Conservation (phyloP, 2,888 invertebrate genomes). For the Ophion ventricosus region DNA sequence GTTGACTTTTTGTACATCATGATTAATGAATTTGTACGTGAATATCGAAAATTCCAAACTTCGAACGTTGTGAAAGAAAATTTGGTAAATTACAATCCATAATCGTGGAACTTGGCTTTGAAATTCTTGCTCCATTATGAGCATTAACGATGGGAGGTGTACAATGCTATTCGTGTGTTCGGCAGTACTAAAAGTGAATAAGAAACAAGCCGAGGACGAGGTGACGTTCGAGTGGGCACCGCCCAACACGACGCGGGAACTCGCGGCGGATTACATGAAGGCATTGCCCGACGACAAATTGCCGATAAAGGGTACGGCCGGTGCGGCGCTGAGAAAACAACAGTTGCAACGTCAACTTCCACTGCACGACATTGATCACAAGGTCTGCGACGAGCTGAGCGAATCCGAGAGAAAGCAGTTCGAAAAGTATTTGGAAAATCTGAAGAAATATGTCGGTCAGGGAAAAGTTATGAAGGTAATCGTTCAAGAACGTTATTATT, state of each 20-base stretch:
- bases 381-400: slow-evolving; percentile 85
- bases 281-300: slow-evolving; percentile 85
- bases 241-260: slow-evolving; percentile 86
- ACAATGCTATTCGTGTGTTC: neutral
- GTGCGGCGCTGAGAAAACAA: slow-evolving; percentile 91
- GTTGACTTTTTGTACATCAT: too few species aligned
- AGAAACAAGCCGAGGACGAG: slow-evolving; percentile 86
- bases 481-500: slow-evolving; percentile 36
- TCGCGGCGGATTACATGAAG: slow-evolving; percentile 88
- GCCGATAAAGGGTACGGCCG: slow-evolving; percentile 92
- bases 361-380: slow-evolving; percentile 91
- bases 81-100: too few species aligned
- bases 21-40: too few species aligned
- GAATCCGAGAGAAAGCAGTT: slow-evolving; percentile 83
- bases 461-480: slow-evolving; percentile 88
- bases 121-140: too few species aligned
- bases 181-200: slow-evolving; percentile 85
- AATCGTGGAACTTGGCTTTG: too few species aligned
- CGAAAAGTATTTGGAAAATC: slow-evolving; percentile 85
- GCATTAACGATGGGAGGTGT: too few species aligned
- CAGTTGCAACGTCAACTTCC: slow-evolving; percentile 94
- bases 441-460: slow-evolving; percentile 90
- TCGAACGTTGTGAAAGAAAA: too few species aligned
- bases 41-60: too few species aligned
- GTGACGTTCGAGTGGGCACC: slow-evolving; percentile 91